Conservation (phyloP, 2,113 vertebrate species). For the Pelecanus crispus region DNA sequence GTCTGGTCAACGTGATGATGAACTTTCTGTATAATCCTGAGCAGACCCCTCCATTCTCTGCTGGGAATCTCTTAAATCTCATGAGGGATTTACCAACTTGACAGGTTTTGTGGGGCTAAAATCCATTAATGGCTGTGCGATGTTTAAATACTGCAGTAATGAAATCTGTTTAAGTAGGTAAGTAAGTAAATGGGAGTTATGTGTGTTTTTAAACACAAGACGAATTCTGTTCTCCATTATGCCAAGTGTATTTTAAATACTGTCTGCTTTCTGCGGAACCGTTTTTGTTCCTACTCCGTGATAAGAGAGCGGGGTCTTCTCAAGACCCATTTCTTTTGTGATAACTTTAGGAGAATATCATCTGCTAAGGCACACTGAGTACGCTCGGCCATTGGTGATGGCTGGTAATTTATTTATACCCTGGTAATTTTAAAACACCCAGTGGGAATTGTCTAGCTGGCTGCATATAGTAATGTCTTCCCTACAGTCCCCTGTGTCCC, state of each 20-base stretch:
- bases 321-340: neutral
- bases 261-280: neutral
- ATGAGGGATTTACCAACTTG: neutral
- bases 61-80: neutral
- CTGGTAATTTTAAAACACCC: constrained; percentile 21
- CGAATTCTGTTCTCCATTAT: neutral
- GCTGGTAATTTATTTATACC: constrained; percentile 30
- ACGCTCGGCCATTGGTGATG: accelerated
- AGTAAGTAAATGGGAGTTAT: neutral
- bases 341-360: neutral
- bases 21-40: neutral
- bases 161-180: neutral
- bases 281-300: neutral
- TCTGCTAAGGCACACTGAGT: neutral
- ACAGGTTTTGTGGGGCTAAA: constrained; percentile 5
- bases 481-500: neutral
- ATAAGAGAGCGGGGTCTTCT: neutral
- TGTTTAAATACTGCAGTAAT: neutral
- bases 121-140: neutral
- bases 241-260: neutral
- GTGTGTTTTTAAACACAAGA: neutral
- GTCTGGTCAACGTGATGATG: neutral
- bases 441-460: constrained; percentile 1
- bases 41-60: neutral
- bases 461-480: neutral